Base-by-base conservation (phyloP, 2,113 vertebrate genomes). In the Heptranchias perlo region DNA sequence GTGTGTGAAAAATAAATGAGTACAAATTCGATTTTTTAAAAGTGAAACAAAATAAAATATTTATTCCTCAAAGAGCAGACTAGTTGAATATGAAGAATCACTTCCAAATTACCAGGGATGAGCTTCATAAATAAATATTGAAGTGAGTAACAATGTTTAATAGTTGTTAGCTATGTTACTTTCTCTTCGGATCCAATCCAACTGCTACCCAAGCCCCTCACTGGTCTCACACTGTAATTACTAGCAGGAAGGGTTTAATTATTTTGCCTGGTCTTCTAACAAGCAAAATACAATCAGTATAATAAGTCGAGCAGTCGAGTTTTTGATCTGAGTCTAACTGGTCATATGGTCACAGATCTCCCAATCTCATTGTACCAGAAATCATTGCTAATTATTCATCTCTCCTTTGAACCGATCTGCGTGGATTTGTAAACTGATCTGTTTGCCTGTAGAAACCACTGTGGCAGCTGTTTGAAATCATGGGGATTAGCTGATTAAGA, bases 401-500 rank as follows among this genome's bases (percentile, higher is more conserved):
- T 47, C 92, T 65, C 49, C 87, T 47, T 94, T 94, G 92, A 94
- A 44, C 21, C 54, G 64, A 44, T 10, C n/a, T 44, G 62, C 65
- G 47, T 94, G 61, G 92, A 94, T 94, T 94, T 94, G 62, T 94
- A 94, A 94, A 64, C 61, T 64, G 92, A 94, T 94, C 92, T 64
- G n/a, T 67, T 44, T 67, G 62, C 6, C 31, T 61, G 73, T 25
- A 76, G 31, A 73, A 96, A 67, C 44, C 35, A 87, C 82, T 84
- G 64, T 21, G 78, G 67, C 96, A 97, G 96, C 96, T 97, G 96
- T 84, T 87, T 18, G 52, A 0, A 11, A 11, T 96, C 96, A 86
- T 54, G 10, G 65, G 96, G 95, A 87, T 8, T 16, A 93, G 95
- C 96, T 96, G 96, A 96, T 73, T 64, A 92, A 64, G 65, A 61